Evolutionary conservation across 2,113 vertebrate species (phyloP), one percentile per base, ranked within the genome.

Genomic region (Sula dactylatra): DNA sequence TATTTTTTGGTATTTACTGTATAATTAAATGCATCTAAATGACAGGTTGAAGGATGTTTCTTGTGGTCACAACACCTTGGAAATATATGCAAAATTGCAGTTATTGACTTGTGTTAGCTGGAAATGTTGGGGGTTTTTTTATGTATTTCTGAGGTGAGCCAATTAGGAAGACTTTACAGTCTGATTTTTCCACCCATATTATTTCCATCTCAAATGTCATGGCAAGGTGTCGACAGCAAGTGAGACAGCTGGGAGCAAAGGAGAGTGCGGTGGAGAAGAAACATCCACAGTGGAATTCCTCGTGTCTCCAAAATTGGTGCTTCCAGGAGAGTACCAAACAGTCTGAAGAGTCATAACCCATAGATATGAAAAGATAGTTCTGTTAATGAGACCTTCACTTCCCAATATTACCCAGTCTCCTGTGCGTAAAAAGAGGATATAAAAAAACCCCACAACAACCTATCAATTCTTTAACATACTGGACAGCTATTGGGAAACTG

Each of bases 401-500:
- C 11, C 7, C 24, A 13, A 4, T 29, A 47, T 19, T 5, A 82
- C 9, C 6, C 27, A n/a, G 14, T 9, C 8, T 50, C 7, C 29
- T 12, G 1, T 21, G 15, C 20, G 82, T 13, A 40, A 55, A 64
- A 74, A 52, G 3, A n/a, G 7, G 4, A n/a, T 10, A 38, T 7
- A 6, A 11, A 2, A 13, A 36, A 34, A 52, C 4, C 31, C 6
- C n/a, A n/a, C n/a, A 42, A 29, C 2, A 8, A 44, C 8, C 3
- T 26, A 6, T 6, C 45, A 4, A 2, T 79, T 90, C 17, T 56
- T 24, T 79, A 42, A 62, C 18, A 11, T 54, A 49, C 4, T 20
- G 10, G 17, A 44, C 10, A 54, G 9, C 5, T 59, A 4, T 15
- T 38, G 22, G 5, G 2, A 7, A 61, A 22, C 11, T 36, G 20